Evolutionary conservation across 2,888 invertebrate species (phyloP), one percentile per base, ranked within the genome.

Genomic region (Rhagium mordax): DNA sequence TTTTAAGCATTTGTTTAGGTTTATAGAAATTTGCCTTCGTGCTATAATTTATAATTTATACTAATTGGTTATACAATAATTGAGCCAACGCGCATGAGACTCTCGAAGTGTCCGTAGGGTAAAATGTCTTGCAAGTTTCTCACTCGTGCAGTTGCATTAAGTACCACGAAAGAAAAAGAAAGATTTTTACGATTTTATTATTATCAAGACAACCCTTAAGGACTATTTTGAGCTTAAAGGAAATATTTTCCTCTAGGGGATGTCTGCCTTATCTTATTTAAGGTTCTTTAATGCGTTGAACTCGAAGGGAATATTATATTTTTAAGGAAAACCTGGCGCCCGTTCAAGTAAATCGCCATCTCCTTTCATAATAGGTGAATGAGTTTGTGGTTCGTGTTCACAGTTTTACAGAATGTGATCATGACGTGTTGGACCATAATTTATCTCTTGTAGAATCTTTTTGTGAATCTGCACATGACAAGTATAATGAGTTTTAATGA

Each of bases 231-330:
- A 8, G 64, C 65, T 65, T 53, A 55, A 65, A 33, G 18, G 33
- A 33, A 65, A 65, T 53, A 33, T 65, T 33, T 48, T 29, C 41
- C 62, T 53, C 48, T 20, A 33, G 53, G 53, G 33, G n/a, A 29
- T 33, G 18, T 29, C 21, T 29, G 16, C 33, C 65, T 53, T 65
- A 65, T 65, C 65, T 51, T 65, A 21, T 65, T 53, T 53, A 65
- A 41, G 65, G 53, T 65, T 20, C n/a, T 53, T 33, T 65, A 53
- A 65, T 65, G 53, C 48, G 33, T 53, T 64, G 3, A 51, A 59
- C 29, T 59, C 41, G 27, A 24, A 51, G 4, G 29, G 49, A 24
- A 51, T 48, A 51, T 48, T 21, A 51, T 51, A 29, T 27, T 48
- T 15, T 64, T 55, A 24, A 24, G 24, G 53, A 24, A 53, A 53